These are phyloP conservation scores for Papilio machaon DNA, from an alignment of 1,140 invertebrate species.

Conservation along the genomic window DNA sequence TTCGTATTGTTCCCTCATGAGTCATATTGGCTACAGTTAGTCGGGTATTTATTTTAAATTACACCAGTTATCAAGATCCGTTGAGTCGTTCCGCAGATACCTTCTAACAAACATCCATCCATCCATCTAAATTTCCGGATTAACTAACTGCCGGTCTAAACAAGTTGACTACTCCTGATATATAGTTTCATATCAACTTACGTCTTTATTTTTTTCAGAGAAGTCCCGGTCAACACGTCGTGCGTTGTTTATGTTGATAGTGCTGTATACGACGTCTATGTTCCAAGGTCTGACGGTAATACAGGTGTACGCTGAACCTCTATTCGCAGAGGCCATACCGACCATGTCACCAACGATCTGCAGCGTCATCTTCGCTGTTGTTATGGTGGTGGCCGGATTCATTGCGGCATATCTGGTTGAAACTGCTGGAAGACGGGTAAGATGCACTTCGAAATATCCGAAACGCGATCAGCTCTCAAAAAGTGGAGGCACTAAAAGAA, in stretches of 20 bases:
- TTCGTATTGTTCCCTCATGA: too few species aligned
- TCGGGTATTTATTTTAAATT: too few species aligned
- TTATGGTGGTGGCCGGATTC: slow-evolving; percentile 46
- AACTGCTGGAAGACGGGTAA: slow-evolving; percentile 62
- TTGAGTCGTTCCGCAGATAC: too few species aligned
- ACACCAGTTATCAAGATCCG: too few species aligned
- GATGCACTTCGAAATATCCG: neutral
- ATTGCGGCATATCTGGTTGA: slow-evolving; percentile 57
- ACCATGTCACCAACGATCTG: slow-evolving; percentile 52
- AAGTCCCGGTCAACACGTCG: slow-evolving; percentile 52
- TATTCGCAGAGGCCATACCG: slow-evolving; percentile 60
- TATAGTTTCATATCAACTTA: too few species aligned
- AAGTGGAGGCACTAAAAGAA: too few species aligned
- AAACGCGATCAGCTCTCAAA: too few species aligned
- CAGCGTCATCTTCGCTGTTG: slow-evolving; percentile 52
- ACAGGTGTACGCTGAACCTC: slow-evolving; percentile 52
- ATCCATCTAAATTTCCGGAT: too few species aligned
- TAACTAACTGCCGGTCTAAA: too few species aligned
- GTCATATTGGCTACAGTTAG: too few species aligned
- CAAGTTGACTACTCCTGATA: too few species aligned
- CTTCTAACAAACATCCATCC: too few species aligned
- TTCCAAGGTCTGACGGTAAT: slow-evolving; percentile 57
- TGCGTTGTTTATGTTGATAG: slow-evolving; percentile 45
- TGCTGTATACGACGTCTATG: slow-evolving; percentile 45
- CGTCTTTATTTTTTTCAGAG: slow-evolving; percentile 44